Evolutionary conservation across 2,797 vertebrate genomes (phyloP).

Genomic region (Hozukius guyotensis): DNA sequence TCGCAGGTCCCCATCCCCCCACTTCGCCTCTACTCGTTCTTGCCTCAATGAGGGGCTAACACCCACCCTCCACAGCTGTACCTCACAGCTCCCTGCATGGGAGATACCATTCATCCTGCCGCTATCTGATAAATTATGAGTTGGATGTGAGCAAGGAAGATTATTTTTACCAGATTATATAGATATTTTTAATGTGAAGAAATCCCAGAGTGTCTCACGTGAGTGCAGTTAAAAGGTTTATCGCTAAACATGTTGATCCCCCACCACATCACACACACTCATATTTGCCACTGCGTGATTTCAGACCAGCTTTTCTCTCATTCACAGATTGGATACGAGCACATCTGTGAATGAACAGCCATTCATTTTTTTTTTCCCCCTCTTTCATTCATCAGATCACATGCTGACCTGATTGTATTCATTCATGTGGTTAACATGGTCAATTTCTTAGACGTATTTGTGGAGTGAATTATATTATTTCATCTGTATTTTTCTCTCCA

Average conservation of each 20-base stretch:
- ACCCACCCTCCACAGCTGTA: conserved; percentile 7
- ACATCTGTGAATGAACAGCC: conserved; percentile 51
- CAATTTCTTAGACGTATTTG: not conserved
- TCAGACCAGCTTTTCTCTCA: conserved; percentile 15
- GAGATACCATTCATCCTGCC: not conserved
- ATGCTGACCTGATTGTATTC: not conserved
- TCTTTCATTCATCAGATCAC: conserved; percentile 42
- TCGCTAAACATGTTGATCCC: not conserved
- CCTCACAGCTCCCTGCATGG: not conserved
- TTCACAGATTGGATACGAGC: conserved; percentile 45
- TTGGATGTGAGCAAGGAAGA: not conserved
- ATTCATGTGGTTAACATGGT: conserved; percentile 3
- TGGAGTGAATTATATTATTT: not conserved
- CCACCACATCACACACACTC: not conserved
- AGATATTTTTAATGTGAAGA: not conserved
- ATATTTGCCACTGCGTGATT: conserved; percentile 10
- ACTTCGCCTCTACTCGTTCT: not conserved
- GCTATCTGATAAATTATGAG: not conserved
- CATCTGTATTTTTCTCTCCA: not conserved
- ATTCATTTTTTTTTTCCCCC: not conserved
- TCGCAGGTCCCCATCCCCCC: conserved; percentile 5
- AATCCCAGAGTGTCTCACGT: not conserved
- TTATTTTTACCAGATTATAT: conserved; percentile 14
- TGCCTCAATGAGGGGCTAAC: not conserved
- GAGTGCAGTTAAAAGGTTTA: conserved; percentile 12